Conservation (phyloP, 2,888 invertebrate species). For the Noctua janthina region DNA sequence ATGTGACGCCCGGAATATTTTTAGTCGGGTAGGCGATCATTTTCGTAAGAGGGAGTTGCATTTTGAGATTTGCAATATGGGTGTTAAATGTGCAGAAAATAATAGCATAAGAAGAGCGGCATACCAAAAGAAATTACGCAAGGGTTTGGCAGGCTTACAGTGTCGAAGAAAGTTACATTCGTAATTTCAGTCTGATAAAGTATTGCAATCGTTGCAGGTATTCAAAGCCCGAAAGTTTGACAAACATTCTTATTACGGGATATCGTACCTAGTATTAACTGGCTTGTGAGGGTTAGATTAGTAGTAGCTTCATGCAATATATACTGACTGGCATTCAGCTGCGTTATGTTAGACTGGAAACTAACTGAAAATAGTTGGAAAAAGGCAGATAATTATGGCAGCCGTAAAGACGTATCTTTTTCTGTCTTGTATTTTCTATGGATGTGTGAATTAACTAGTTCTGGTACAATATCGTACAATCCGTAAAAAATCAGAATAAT, state of each 20-base stretch:
- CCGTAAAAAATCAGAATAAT: not conserved
- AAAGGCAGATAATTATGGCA: not conserved
- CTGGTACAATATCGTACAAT: not conserved
- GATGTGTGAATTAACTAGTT: too few relatives aligned
- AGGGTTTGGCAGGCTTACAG: not conserved
- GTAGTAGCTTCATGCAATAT: not conserved
- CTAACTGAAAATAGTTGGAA: not conserved
- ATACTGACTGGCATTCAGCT: not conserved
- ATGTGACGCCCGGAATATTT: constrained; percentile 53
- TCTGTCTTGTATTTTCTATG: too few relatives aligned
- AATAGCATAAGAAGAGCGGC: not conserved
- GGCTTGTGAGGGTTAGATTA: not conserved
- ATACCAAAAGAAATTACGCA: not conserved
- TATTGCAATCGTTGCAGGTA: not conserved
- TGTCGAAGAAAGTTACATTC: not conserved
- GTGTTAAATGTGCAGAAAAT: not conserved
- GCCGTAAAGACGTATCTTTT: too few relatives aligned
- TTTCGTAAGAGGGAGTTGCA: not conserved
- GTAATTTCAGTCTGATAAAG: not conserved
- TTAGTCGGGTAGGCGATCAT: constrained; percentile 7
- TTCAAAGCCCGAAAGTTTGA: not conserved
- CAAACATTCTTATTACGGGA: not conserved
- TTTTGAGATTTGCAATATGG: not conserved
- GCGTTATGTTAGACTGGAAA: not conserved
- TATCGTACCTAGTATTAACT: not conserved